A percentile compares a stretch with the other conserved stretches of the same genome.
Evolutionary conservation across 2,113 vertebrate species (phyloP).

Genomic region (Miniopterus natalensis): DNA sequence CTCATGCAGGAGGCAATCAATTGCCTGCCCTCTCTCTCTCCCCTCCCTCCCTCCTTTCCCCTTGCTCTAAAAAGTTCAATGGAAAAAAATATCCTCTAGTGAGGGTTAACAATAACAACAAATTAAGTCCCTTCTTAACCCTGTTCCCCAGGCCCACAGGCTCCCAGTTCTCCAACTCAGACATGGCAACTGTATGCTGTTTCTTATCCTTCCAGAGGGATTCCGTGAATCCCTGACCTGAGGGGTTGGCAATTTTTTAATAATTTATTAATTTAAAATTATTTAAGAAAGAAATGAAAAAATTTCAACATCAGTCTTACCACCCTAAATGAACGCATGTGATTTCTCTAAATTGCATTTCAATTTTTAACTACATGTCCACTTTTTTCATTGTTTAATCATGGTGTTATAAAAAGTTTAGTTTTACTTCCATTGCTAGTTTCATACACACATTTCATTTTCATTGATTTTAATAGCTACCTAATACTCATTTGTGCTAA

Average conservation of each 20-base stretch:
- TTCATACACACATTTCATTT: neutral
- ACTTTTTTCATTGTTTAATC: neutral
- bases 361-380: neutral
- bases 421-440: neutral
- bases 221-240: neutral
- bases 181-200: neutral
- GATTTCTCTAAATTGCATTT: neutral
- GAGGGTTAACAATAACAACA: no score
- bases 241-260: neutral
- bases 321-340: neutral
- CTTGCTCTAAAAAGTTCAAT: no score
- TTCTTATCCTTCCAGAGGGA: neutral
- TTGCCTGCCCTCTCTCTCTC: no score
- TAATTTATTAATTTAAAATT: neutral
- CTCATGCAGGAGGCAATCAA: no score
- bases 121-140: neutral
- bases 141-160: neutral
- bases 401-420: neutral
- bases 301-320: neutral
- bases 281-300: neutral
- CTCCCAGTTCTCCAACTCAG: neutral
- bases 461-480: constrained; percentile 19
- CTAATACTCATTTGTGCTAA: constrained; percentile 18
- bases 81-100: no score
- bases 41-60: no score